Evolutionary conservation across 2,888 invertebrate species (phyloP).

Genomic region (Criorhina ranunculi): DNA sequence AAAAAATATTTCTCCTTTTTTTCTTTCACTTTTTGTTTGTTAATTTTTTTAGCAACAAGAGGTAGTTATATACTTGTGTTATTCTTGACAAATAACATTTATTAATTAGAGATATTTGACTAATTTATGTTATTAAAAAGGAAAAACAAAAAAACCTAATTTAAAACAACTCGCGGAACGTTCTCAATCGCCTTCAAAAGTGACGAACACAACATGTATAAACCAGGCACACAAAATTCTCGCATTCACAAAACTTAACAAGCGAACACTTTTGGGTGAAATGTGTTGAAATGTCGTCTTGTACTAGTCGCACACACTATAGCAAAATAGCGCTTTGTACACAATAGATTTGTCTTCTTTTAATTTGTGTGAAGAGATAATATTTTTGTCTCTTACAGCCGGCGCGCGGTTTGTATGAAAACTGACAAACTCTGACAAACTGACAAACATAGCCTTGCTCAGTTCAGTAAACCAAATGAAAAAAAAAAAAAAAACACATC

Average conservation of each 20-base stretch:
- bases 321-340: background rate
- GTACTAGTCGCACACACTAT: slow-evolving; percentile 10
- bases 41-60: slow-evolving; percentile 52
- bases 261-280: slow-evolving; percentile 27
- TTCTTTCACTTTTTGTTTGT: slow-evolving; percentile 35
- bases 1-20: slow-evolving; percentile 55
- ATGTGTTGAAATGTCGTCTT: slow-evolving; percentile 12
- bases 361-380: background rate
- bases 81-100: slow-evolving; percentile 29
- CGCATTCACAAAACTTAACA: slow-evolving; percentile 18
- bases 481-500: slow-evolving; percentile 7
- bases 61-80: slow-evolving; percentile 46
- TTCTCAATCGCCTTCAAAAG: slow-evolving; percentile 41
- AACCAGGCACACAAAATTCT: slow-evolving; percentile 50
- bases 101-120: slow-evolving; percentile 18
- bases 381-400: background rate
- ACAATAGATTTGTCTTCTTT: background rate
- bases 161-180: slow-evolving; percentile 26
- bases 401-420: too few species aligned
- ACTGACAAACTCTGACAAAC: too few species aligned
- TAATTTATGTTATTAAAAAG: slow-evolving; percentile 31
- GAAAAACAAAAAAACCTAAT: slow-evolving; percentile 18
- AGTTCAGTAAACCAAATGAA: background rate
- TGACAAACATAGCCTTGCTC: background rate
- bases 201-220: slow-evolving; percentile 51